Evolutionary conservation across 2,113 vertebrate species (phyloP), one percentile per base, ranked within the genome.

Genomic region (Reinhardtius hippoglossoides): DNA sequence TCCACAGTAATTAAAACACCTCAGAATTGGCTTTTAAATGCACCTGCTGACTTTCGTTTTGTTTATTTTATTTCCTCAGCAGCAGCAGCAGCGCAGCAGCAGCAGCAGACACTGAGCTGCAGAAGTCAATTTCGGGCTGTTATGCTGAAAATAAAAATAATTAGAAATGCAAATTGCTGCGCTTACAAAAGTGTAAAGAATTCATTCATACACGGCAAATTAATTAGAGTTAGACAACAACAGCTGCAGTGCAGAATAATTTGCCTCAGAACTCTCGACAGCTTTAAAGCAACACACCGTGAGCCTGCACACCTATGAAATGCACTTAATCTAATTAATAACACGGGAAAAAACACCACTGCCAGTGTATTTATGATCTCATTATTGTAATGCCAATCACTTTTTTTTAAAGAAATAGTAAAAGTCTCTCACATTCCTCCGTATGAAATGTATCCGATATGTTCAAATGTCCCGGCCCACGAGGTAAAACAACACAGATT

Each of bases 151-250:
- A 77, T 71, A 66, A 77, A 81, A 88, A 86, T 87, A 88, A 90
- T 90, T 88, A 88, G 70, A 90, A 89, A 91, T 86, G 86, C 86
- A 86, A 91, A 89, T 84, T 85, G 64, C 71, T 66, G 72, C 10
- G 71, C 81, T 80, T 63, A 64, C 73, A 82, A 89, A 87, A 89
- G 80, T 89, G 85, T 87, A 82, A 83, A 86, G 78, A 74, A 88
- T 79, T 71, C 71, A 86, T 90, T 91, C 79, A 78, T 82, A 86
- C 80, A 76, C 64, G 37, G 82, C 68, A 84, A 84, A 87, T 91
- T 90, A 92, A 90, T 91, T 89, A 89, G 74, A 75, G 68, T 74
- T 63, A 67, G 73, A 89, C 80, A 80, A 85, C 74, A 82, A 80
- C 90, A 91, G 76, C 85, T 84, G 89, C 78, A 84, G 81, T 73